Evolutionary conservation across 2,797 vertebrate genomes (phyloP).

Genomic region (Xiphorhynchus erythropygius): DNA sequence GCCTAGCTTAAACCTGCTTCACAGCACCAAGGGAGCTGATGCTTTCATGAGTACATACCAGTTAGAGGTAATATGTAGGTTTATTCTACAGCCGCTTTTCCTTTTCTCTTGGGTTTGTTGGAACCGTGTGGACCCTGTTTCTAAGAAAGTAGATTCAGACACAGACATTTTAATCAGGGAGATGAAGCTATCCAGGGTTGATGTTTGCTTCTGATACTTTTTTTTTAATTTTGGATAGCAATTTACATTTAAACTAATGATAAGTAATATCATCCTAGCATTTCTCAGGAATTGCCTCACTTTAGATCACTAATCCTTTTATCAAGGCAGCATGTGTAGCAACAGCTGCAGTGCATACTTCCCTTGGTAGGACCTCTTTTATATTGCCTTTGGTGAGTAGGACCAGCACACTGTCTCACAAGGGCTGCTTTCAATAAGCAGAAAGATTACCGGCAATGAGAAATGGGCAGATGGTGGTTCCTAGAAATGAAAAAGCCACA

Average conservation of each 20-base stretch:
- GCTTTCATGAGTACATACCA: neutral
- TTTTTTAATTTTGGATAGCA: neutral
- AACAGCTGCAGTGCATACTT: neutral
- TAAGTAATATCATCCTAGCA: neutral
- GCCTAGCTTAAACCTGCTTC: neutral
- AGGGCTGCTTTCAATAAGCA: neutral
- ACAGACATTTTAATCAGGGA: neutral
- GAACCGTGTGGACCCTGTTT: neutral
- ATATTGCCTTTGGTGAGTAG: neutral
- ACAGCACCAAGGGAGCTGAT: neutral
- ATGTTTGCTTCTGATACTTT: neutral
- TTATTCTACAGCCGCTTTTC: neutral
- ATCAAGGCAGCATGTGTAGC: neutral
- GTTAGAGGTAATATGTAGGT: neutral
- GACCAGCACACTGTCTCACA: neutral
- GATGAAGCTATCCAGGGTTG: neutral
- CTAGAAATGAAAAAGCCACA: neutral
- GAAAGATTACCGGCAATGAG: neutral
- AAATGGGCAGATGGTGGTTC: neutral
- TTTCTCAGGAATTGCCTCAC: neutral
- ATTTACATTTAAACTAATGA: neutral
- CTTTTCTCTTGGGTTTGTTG: neutral
- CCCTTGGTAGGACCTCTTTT: neutral
- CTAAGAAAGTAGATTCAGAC: neutral
- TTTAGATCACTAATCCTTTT: neutral